Conservation (phyloP, 1,140 invertebrate species). For the Chlorops oryzae region DNA sequence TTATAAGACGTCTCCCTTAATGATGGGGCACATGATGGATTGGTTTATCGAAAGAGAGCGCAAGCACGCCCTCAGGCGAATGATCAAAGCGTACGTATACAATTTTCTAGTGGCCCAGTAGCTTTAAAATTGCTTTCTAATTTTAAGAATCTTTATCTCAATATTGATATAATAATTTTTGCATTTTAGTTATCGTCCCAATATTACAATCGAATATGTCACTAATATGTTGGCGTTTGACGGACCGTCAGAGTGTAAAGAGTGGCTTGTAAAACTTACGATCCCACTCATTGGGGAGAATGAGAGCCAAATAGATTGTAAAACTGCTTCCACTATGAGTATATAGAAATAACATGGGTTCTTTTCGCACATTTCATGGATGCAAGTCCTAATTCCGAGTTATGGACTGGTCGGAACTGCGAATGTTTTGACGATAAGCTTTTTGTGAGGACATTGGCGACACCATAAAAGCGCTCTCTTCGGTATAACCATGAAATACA, state of each 20-base stretch:
- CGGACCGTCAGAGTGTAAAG: slow-evolving; percentile 70
- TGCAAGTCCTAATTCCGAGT: no score
- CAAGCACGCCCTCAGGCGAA: slow-evolving; percentile 78
- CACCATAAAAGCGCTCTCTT: no score
- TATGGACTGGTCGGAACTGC: no score
- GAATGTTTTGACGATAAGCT: no score
- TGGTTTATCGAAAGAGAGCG: slow-evolving; percentile 93
- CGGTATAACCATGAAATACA: no score
- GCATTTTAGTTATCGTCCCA: slow-evolving; percentile 84
- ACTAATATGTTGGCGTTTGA: slow-evolving; percentile 80
- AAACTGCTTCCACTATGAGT: slow-evolving; percentile 34
- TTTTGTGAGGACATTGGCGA: no score
- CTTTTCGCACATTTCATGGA: no score
- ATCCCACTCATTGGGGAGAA: slow-evolving; percentile 68
- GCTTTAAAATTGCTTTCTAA: background rate
- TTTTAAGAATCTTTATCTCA: background rate
- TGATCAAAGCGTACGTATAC: slow-evolving; percentile 92
- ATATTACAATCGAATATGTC: slow-evolving; percentile 78
- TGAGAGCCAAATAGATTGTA: slow-evolving; percentile 41
- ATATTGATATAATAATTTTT: background rate
- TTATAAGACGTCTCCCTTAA: slow-evolving; percentile 80
- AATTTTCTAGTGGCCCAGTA: background rate
- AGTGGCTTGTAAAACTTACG: slow-evolving; percentile 78
- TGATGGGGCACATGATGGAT: slow-evolving; percentile 95
- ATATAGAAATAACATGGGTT: no score